These are phyloP conservation scores for Porites evermanni DNA, from an alignment of 92 coral and sea anemone genomes.

Conservation along the genomic window DNA sequence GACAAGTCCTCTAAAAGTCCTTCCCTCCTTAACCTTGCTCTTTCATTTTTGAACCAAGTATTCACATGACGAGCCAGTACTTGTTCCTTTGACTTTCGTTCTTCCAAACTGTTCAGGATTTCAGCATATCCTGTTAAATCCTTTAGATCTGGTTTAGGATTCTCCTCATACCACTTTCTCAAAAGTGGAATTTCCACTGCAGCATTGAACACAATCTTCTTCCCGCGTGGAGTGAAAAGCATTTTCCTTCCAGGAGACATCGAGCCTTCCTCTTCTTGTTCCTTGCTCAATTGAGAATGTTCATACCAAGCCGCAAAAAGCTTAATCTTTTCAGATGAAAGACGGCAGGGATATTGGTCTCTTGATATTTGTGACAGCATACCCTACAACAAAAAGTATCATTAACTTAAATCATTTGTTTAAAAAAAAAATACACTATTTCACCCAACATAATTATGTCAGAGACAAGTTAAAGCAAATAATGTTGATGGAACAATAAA, in stretches of 20 bases:
- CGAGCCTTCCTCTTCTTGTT: conserved; percentile 69
- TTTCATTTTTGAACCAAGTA: conserved; percentile 98
- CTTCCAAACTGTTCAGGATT: conserved; percentile 81
- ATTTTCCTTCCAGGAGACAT: conserved; percentile 73
- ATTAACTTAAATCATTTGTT: background rate
- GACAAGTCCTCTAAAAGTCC: conserved; percentile 84
- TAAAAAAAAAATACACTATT: no score
- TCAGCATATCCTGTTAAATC: conserved; percentile 85
- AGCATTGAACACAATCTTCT: conserved; percentile 94
- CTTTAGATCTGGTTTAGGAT: conserved; percentile 86
- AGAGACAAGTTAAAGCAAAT: no score
- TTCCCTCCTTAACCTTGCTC: conserved; percentile 90
- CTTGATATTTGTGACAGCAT: conserved; percentile 99
- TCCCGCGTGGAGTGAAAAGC: conserved; percentile 76
- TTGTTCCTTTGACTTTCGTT: conserved; percentile 77
- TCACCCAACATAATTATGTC: no score
- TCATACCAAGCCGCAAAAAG: conserved; percentile 97
- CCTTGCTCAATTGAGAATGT: conserved; percentile 81
- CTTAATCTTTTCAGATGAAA: conserved; percentile 90
- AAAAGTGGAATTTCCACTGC: conserved; percentile 86
- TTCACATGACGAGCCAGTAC: conserved; percentile 92
- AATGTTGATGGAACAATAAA: no score
- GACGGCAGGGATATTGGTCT: conserved; percentile 94
- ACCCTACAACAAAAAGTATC: conserved; percentile 59
- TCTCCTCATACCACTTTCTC: conserved; percentile 86